Base-by-base conservation (phyloP, 2,797 vertebrate species). In the Chromobotia macracanthus region DNA sequence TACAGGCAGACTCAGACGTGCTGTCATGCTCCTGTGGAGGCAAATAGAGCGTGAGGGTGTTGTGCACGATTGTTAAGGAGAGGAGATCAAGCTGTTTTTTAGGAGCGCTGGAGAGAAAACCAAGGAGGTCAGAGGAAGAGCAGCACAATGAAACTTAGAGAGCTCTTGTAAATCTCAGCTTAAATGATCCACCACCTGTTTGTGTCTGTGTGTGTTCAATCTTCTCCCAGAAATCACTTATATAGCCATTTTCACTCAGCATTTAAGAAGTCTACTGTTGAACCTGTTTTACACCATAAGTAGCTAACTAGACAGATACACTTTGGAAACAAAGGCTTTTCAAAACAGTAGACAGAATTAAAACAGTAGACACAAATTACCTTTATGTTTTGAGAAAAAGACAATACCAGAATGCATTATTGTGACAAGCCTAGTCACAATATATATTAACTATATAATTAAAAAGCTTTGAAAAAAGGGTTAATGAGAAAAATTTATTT, bases 181-280 rank as follows among this genome's bases (percentile, higher is more conserved):
- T 91, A 91, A 93, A 87, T 44, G 86, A 90, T 92, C 90, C 84
- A 78, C 91, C 92, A 92, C 91, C 91, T 92, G 92, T 87, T n/a
- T 64, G 65, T 41, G 5, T 70, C 12, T 44, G 13, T 61, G 31
- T 25, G n/a, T 60, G 70, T 65, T 23, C 46, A 38, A 18, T 58
- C 79, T 87, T 87, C 90, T 89, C 87, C 87, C 86, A 89, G 87
- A 91, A 64, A 90, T 87, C 67, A 77, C 83, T 75, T 8, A 2
- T 38, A 55, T 21, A 60, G 50, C 35, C 0, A 75, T 65, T 66
- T 75, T 66, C 41, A 23, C 61, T 31, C 77, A 81, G 85, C 86
- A 77, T 74, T 72, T 83, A 58, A 67, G 9, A 10, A 13, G 25
- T 41, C 19, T 53, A 16, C 63, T 55, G 38, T 77, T 41, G 23